Evolutionary conservation across 2,888 invertebrate species (phyloP).

Genomic region (Cataglyphis rosenhaueri): DNA sequence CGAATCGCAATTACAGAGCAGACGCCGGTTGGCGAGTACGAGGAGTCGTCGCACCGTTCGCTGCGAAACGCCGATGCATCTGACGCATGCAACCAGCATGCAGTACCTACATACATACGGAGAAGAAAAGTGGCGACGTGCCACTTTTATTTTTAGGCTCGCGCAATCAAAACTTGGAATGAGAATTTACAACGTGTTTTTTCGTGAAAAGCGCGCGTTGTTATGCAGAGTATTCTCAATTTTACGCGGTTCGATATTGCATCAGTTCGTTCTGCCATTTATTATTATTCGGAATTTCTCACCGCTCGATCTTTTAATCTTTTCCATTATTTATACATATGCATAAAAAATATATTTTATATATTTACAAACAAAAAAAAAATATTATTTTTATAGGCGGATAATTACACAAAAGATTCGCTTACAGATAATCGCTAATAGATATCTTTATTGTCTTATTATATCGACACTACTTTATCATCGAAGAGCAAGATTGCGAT

Average conservation of each 20-base stretch:
- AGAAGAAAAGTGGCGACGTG: constrained; percentile 60
- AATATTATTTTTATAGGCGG: not conserved
- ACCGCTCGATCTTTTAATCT: not conserved
- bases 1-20: constrained; percentile 85
- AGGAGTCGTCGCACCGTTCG: constrained; percentile 40
- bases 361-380: not conserved
- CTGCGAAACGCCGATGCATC: constrained; percentile 38
- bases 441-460: constrained; percentile 13
- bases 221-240: not conserved
- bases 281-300: not conserved
- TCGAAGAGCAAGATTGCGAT: not conserved
- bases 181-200: not conserved
- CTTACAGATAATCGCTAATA: constrained; percentile 15
- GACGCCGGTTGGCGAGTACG: constrained; percentile 59
- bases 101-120: constrained; percentile 46
- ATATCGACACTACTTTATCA: not conserved
- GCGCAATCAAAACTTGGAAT: not conserved
- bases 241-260: not conserved
- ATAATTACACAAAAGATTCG: constrained; percentile 23
- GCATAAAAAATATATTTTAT: not conserved
- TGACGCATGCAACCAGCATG: constrained; percentile 47
- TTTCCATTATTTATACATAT: not conserved
- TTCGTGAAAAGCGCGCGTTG: not conserved
- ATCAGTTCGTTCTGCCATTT: constrained; percentile 10
- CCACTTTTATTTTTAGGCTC: constrained; percentile 54